Evolutionary conservation across 2,113 vertebrate genomes (phyloP).

Genomic region (Lophotis ruficrista): DNA sequence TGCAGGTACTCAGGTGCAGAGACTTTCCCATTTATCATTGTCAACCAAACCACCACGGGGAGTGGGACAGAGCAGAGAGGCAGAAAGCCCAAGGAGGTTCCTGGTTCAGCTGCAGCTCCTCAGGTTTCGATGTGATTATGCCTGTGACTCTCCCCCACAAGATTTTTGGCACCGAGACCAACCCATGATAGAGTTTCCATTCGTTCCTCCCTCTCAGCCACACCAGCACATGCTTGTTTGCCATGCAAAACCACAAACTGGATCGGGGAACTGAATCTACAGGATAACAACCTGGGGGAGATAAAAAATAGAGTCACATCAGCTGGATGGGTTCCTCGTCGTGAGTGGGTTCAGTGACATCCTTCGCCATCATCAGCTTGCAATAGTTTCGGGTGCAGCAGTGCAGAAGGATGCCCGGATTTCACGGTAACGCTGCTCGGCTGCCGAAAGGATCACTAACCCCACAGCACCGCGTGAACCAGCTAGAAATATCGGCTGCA

Average conservation of each 20-base stretch:
- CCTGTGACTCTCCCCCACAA: neutral
- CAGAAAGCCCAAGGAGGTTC: neutral
- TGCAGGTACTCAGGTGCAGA: neutral
- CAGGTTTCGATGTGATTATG: neutral
- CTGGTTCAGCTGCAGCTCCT: neutral
- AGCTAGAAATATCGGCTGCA: neutral
- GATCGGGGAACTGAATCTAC: neutral
- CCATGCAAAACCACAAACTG: neutral
- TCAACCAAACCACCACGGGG: neutral
- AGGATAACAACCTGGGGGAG: neutral
- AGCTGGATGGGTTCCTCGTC: neutral
- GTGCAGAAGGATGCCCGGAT: neutral
- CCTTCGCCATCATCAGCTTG: neutral
- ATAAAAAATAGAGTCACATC: neutral
- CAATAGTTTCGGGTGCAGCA: neutral
- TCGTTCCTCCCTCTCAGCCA: neutral
- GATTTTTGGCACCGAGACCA: neutral
- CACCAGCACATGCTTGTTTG: neutral
- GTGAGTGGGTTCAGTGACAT: fast-evolving
- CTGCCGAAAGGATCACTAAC: neutral
- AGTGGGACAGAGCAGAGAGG: neutral
- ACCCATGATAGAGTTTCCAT: neutral
- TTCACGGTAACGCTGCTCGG: neutral
- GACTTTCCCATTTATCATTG: neutral
- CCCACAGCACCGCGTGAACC: neutral